A percentile compares a stretch with the other conserved stretches of the same genome.
phyloP scores from a whole-genome alignment of 2,888 invertebrate genomes.

The Prosopocoilus inquinatus region DNA sequence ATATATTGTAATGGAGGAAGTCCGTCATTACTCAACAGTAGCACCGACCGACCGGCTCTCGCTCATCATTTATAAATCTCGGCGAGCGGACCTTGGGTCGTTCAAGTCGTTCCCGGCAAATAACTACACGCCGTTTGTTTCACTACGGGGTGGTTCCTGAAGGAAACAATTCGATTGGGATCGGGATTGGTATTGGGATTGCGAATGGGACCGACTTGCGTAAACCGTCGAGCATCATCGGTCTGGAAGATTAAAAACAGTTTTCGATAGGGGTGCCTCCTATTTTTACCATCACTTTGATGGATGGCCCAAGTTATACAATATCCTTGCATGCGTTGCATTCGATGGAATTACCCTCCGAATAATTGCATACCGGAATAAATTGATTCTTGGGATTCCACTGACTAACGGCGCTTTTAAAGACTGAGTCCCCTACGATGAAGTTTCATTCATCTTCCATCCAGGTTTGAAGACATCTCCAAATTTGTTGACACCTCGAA shows the following conservation, averaged over 20 bases:
- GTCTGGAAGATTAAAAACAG: constrained; percentile 4
- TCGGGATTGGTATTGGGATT: no score
- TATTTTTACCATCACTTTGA: background rate
- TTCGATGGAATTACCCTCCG: background rate
- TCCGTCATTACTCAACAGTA: constrained; percentile 47
- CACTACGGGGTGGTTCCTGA: background rate
- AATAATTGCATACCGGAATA: constrained; percentile 14
- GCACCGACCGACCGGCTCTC: constrained; percentile 29
- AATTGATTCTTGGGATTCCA: constrained; percentile 4
- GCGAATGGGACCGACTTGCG: background rate
- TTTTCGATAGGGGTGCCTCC: background rate
- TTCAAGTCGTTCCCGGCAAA: no score
- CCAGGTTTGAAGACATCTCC: no score
- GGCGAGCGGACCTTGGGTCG: constrained; percentile 3
- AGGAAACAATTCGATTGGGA: constrained; percentile 1
- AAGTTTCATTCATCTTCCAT: no score
- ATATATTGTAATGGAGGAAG: constrained; percentile 48
- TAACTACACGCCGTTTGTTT: constrained; percentile 13
- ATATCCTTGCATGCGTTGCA: background rate
- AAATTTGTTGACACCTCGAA: no score
- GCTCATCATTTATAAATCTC: constrained; percentile 31
- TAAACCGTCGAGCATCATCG: background rate
- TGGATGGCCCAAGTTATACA: constrained; percentile 5
- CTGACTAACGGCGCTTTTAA: background rate
- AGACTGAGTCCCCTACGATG: no score